A percentile compares a stretch with the other conserved stretches of the same genome.
phyloP scores from a whole-genome alignment of 1,140 invertebrate genomes.

The Leptopilina clavipes region DNA sequence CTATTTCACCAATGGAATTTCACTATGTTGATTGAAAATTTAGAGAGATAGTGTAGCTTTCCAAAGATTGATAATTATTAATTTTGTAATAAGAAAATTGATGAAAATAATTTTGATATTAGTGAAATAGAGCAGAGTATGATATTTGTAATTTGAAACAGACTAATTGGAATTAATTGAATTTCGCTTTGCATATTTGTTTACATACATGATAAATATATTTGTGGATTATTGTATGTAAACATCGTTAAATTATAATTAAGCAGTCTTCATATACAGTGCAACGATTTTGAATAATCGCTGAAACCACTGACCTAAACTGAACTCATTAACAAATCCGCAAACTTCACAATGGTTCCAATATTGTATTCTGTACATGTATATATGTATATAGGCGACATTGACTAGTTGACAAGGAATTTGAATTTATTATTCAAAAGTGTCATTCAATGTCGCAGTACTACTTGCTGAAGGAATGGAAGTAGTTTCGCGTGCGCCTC shows the following conservation, averaged over 20 bases:
- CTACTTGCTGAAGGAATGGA: slow-evolving; percentile 41
- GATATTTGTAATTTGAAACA: neutral
- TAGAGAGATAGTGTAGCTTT: too few species aligned
- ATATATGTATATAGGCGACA: neutral
- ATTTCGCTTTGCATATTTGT: neutral
- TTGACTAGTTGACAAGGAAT: slow-evolving; percentile 18
- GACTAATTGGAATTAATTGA: slow-evolving; percentile 11
- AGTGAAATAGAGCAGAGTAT: too few species aligned
- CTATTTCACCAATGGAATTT: too few species aligned
- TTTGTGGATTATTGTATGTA: neutral
- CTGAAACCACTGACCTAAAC: slow-evolving; percentile 12
- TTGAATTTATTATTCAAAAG: slow-evolving; percentile 31
- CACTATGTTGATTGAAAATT: too few species aligned
- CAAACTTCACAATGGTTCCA: slow-evolving; percentile 9
- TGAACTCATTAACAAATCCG: slow-evolving; percentile 17
- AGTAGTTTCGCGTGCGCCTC: slow-evolving; percentile 48
- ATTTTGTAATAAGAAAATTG: too few species aligned
- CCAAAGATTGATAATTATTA: too few species aligned
- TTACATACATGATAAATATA: neutral
- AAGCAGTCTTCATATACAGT: neutral
- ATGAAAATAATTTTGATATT: too few species aligned
- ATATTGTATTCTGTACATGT: neutral
- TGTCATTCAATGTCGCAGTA: slow-evolving; percentile 45
- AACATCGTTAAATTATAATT: slow-evolving; percentile 13
- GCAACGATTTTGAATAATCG: slow-evolving; percentile 1